A percentile compares a stretch with the other conserved stretches of the same genome.
phyloP scores from a whole-genome alignment of 2,113 vertebrate species.

The Monarcha castaneiventris region DNA sequence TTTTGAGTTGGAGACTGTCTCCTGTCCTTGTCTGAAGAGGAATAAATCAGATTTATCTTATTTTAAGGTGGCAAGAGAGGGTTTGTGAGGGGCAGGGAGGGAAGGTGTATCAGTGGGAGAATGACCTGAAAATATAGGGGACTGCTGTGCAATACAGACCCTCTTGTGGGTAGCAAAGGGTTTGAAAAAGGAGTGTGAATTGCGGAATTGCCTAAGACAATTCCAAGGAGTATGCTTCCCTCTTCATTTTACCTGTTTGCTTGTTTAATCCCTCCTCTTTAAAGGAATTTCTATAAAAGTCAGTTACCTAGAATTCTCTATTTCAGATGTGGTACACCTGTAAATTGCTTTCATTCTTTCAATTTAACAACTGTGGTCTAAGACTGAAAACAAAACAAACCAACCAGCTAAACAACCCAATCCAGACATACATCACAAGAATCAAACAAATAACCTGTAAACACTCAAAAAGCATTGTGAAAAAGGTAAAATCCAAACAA shows the following conservation, averaged over 20 bases:
- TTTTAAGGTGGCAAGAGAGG: not conserved
- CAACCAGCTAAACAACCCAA: not conserved
- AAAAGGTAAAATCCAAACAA: not conserved
- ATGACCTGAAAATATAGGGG: not conserved
- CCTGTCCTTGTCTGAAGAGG: not conserved
- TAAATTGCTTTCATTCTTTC: not conserved
- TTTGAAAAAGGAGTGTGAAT: not conserved
- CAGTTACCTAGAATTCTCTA: not conserved
- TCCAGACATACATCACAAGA: not conserved
- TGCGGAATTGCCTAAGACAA: not conserved
- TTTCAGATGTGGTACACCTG: not conserved
- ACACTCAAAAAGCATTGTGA: not conserved
- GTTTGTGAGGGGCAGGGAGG: not conserved
- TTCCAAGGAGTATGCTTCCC: not conserved
- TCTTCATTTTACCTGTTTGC: not conserved
- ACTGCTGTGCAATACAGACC: fast-evolving
- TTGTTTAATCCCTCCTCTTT: not conserved
- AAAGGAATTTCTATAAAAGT: not conserved
- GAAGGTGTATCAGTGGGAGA: not conserved
- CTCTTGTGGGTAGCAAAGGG: not conserved
- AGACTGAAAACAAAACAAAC: not conserved
- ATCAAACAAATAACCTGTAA: not conserved
- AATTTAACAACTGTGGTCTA: not conserved
- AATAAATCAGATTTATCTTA: not conserved
- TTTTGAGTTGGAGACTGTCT: not conserved